Conservation (phyloP, 2,797 vertebrate genomes). For the Heliangelus exortis region DNA sequence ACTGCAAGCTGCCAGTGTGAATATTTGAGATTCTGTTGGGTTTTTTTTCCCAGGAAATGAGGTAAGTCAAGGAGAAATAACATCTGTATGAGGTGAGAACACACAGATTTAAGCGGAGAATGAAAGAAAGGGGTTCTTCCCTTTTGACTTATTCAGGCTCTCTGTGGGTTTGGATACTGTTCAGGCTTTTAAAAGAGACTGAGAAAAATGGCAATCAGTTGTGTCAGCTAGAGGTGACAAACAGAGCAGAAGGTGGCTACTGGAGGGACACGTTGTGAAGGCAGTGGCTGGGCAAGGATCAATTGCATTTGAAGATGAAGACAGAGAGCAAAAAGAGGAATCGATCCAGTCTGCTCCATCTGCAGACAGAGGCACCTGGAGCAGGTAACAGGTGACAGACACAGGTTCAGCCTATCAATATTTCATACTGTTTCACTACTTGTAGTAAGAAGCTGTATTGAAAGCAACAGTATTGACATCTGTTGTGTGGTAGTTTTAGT, state of each 20-base stretch:
- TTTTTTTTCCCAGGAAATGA: constrained; percentile 31
- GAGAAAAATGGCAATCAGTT: constrained; percentile 52
- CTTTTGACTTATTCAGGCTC: constrained; percentile 14
- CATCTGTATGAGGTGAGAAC: constrained; percentile 34
- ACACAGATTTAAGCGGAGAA: background rate
- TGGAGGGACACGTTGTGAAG: constrained; percentile 7
- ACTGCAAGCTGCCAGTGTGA: constrained; percentile 42
- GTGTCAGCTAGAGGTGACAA: constrained; percentile 53
- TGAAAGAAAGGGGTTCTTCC: constrained; percentile 25
- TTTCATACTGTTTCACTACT: constrained; percentile 41
- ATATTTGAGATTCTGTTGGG: constrained; percentile 21
- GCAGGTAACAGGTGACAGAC: constrained; percentile 33
- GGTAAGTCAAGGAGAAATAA: constrained; percentile 43
- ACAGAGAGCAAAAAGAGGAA: constrained; percentile 27
- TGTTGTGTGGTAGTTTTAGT: background rate
- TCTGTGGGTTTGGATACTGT: background rate
- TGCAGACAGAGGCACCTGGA: constrained; percentile 32
- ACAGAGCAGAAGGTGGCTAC: constrained; percentile 3
- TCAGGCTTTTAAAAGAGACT: constrained; percentile 32
- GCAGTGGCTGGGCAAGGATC: constrained; percentile 21
- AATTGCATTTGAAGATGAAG: constrained; percentile 39
- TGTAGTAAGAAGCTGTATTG: constrained; percentile 13
- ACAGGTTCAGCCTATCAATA: constrained; percentile 37
- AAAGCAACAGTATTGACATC: constrained; percentile 22
- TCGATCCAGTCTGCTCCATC: background rate